A percentile compares a stretch with the other conserved stretches of the same genome.
Evolutionary conservation across 2,888 invertebrate species (phyloP).

Genomic region (Esperia sulphurella): DNA sequence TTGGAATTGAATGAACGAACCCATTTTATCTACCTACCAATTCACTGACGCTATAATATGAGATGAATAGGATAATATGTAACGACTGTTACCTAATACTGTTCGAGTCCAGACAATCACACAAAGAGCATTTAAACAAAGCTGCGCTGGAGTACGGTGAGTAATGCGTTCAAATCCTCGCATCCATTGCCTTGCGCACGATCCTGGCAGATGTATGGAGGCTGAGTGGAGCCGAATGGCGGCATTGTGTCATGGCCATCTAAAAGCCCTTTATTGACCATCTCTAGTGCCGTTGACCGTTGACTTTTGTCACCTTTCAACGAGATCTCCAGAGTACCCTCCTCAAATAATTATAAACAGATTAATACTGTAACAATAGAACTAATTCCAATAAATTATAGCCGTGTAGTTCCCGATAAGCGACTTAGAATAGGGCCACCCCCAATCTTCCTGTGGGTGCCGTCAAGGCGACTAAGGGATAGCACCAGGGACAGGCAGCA

Average conservation of each 20-base stretch:
- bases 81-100: neutral
- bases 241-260: constrained; percentile 23
- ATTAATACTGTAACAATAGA: too few species aligned
- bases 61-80: neutral
- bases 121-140: constrained; percentile 61
- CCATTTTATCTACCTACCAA: too few species aligned
- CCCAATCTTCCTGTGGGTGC: too few species aligned
- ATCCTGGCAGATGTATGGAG: constrained; percentile 66
- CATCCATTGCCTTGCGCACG: constrained; percentile 64
- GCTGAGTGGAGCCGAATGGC: constrained; percentile 19
- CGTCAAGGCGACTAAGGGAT: too few species aligned
- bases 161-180: constrained; percentile 66
- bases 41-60: neutral
- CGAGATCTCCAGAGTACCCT: neutral
- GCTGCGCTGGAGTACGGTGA: constrained; percentile 46
- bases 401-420: too few species aligned
- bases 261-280: neutral
- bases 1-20: too few species aligned
- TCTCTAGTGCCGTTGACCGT: constrained; percentile 45
- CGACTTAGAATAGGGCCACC: too few species aligned
- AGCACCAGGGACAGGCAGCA: too few species aligned
- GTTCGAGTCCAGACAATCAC: constrained; percentile 14
- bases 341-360: neutral
- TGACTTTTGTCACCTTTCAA: constrained; percentile 31
- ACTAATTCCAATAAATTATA: too few species aligned